Evolutionary conservation across 2,888 invertebrate species (phyloP).

Genomic region (Nemotelus nigrinus): DNA sequence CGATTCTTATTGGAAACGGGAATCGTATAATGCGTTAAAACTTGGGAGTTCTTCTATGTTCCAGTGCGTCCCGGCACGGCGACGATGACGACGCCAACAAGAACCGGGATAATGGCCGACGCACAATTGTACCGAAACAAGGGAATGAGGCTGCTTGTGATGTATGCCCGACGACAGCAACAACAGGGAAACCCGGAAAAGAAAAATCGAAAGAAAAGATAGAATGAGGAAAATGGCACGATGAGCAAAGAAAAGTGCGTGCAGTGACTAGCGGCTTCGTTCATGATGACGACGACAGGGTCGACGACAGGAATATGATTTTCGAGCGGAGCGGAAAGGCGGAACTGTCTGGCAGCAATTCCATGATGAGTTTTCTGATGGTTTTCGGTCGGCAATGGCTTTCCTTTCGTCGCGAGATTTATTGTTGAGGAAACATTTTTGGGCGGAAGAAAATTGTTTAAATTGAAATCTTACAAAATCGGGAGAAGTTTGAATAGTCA

Average conservation of each 20-base stretch:
- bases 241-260: constrained; percentile 31
- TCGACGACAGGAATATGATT: not conserved
- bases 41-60: constrained; percentile 3
- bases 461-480: too few relatives aligned
- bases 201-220: not conserved
- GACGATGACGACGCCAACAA: constrained; percentile 8
- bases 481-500: too few relatives aligned
- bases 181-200: constrained; percentile 14
- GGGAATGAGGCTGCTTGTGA: not conserved
- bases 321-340: not conserved
- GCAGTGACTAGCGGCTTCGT: not conserved
- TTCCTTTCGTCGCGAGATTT: not conserved
- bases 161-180: not conserved
- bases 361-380: constrained; percentile 29
- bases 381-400: not conserved
- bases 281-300: too few relatives aligned
- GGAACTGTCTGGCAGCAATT: constrained; percentile 19
- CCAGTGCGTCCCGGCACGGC: not conserved
- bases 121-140: not conserved
- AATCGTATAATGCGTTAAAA: constrained; percentile 30
- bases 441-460: too few relatives aligned
- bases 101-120: not conserved
- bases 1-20: not conserved
- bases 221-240: not conserved
- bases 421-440: not conserved